phyloP scores from a whole-genome alignment of 2,113 vertebrate genomes.

The Gobiocypris rarus region DNA sequence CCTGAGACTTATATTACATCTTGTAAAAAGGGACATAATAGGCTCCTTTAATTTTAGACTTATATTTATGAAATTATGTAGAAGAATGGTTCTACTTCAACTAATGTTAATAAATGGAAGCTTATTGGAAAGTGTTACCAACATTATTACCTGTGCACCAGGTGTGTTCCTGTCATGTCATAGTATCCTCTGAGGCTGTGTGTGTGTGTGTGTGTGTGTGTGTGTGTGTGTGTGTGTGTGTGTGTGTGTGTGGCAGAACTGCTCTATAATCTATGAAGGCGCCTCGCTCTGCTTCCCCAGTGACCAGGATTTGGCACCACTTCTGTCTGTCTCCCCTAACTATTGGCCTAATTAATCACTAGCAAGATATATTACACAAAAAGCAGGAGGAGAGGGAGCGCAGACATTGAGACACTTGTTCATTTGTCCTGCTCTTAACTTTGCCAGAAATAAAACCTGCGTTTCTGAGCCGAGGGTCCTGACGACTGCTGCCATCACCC shows the following conservation, averaged over 20 bases:
- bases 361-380: conserved; percentile 30
- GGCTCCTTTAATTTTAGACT: no score
- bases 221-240: background rate
- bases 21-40: no score
- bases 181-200: background rate
- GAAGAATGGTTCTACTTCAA: no score
- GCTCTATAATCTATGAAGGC: conserved; percentile 28
- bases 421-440: conserved; percentile 25
- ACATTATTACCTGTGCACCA: conserved; percentile 5
- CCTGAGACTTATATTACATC: no score
- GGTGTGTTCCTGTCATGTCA: background rate
- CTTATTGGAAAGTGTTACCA: no score
- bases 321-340: conserved; percentile 24
- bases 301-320: conserved; percentile 23
- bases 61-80: no score
- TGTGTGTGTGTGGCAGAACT: conserved; percentile 24
- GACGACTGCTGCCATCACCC: conserved; percentile 26
- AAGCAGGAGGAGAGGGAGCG: conserved; percentile 7
- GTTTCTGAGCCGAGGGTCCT: background rate
- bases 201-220: background rate
- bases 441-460: conserved; percentile 19
- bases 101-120: no score
- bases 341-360: conserved; percentile 34
- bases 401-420: conserved; percentile 37
- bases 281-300: conserved; percentile 6